Conservation (phyloP, 2,113 vertebrate genomes). For the Indicator indicator region DNA sequence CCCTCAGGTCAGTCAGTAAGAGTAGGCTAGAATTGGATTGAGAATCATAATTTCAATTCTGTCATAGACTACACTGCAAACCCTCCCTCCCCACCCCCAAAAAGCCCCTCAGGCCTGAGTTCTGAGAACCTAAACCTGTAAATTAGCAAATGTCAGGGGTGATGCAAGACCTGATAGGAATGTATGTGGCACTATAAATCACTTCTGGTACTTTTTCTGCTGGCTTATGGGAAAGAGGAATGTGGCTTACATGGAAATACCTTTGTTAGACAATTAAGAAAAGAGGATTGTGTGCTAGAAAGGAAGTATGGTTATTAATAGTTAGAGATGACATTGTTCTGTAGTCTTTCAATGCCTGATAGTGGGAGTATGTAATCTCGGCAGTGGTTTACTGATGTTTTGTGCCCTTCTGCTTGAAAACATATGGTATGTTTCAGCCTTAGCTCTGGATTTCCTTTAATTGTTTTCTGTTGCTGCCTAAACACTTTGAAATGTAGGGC, state of each 20-base stretch:
- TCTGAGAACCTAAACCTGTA: background rate
- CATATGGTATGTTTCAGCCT: conserved; percentile 20
- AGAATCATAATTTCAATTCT: background rate
- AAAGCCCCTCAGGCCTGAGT: background rate
- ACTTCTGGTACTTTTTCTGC: background rate
- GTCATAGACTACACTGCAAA: background rate
- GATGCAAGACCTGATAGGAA: background rate
- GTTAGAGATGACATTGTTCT: conserved; percentile 56
- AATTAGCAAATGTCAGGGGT: background rate
- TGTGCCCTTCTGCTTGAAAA: conserved; percentile 59
- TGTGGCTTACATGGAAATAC: conserved; percentile 4
- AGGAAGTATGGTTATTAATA: conserved; percentile 65
- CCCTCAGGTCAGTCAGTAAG: background rate
- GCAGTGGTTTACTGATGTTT: conserved; percentile 49
- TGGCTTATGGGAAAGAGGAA: background rate
- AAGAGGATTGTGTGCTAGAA: conserved; percentile 25
- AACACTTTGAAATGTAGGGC: conserved; percentile 65
- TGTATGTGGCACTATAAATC: background rate
- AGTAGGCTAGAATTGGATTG: background rate
- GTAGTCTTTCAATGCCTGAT: conserved; percentile 54
- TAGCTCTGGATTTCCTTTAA: conserved; percentile 58
- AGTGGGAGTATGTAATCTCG: conserved; percentile 50
- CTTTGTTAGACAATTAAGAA: conserved; percentile 31
- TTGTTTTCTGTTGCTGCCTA: conserved; percentile 57
- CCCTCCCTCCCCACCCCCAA: too few species aligned